A percentile compares a stretch with the other conserved stretches of the same genome.
phyloP scores from a whole-genome alignment of 35 echinoderm and acorn worm genomes.

The Apostichopus parvimensis region DNA sequence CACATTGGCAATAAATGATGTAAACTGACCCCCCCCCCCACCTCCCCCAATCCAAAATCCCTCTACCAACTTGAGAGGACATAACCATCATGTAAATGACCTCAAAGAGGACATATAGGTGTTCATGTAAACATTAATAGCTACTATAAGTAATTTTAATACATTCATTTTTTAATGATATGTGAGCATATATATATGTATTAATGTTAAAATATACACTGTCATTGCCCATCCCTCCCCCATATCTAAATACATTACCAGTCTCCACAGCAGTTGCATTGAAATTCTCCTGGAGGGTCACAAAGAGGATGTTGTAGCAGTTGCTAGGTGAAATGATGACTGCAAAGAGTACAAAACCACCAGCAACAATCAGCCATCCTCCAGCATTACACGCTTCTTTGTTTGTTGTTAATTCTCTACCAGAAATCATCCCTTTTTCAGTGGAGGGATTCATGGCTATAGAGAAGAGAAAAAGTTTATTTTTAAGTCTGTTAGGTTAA shows the following conservation, averaged over 20 bases:
- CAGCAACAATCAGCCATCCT: slow-evolving; percentile 25
- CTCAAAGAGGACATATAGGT: too few species aligned
- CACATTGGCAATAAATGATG: too few species aligned
- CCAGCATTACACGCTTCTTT: background rate
- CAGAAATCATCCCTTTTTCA: background rate
- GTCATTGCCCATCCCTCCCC: too few species aligned
- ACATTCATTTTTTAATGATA: too few species aligned
- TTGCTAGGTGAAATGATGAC: slow-evolving; percentile 19
- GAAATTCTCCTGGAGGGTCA: slow-evolving; percentile 2
- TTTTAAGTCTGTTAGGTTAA: background rate
- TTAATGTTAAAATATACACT: too few species aligned
- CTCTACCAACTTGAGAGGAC: too few species aligned
- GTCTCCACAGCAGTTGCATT: slow-evolving; percentile 43
- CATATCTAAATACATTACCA: slow-evolving; percentile 25
- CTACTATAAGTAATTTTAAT: too few species aligned
- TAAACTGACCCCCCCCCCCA: too few species aligned
- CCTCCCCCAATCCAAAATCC: too few species aligned
- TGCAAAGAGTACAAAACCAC: slow-evolving; percentile 28
- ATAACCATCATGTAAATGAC: too few species aligned
- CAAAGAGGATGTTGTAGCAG: slow-evolving; percentile 39
- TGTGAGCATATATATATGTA: too few species aligned
- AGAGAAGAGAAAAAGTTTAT: background rate
- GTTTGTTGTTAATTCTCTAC: background rate
- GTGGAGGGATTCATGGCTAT: background rate
- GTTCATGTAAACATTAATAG: too few species aligned